phyloP scores from a whole-genome alignment of 2,797 vertebrate species.

The Pangasius mekongensis region DNA sequence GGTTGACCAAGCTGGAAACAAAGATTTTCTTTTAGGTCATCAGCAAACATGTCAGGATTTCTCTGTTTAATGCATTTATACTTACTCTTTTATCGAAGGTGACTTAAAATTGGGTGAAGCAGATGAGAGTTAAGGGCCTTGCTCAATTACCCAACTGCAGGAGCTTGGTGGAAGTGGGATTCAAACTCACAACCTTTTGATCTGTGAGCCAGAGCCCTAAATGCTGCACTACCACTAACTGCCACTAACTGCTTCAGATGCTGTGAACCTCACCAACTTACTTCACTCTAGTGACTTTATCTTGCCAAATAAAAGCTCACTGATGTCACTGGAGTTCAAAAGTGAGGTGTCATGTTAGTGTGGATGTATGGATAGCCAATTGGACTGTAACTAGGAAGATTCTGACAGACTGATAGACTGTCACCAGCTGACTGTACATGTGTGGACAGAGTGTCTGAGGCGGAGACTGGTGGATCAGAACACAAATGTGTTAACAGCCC shows the following conservation, averaged over 20 bases:
- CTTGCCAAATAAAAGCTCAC: background rate
- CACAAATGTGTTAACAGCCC: background rate
- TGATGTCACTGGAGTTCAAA: background rate
- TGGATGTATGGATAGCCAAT: background rate
- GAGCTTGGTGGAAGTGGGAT: background rate
- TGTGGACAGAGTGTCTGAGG: background rate
- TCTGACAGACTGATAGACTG: background rate
- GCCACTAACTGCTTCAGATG: background rate
- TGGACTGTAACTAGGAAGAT: background rate
- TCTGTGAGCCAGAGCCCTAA: background rate
- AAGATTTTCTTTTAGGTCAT: background rate
- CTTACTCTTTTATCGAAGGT: background rate
- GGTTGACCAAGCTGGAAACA: background rate
- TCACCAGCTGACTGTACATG: background rate
- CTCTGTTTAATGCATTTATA: background rate
- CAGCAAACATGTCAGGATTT: background rate
- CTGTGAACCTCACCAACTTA: background rate
- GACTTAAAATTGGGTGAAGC: background rate
- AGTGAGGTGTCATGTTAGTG: background rate
- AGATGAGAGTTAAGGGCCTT: no score
- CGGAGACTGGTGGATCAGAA: background rate
- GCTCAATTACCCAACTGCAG: background rate
- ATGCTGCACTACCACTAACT: background rate
- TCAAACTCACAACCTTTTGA: background rate
- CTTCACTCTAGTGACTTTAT: background rate